phyloP scores from a whole-genome alignment of 92 coral and sea anemone genomes.

The Heteractis magnifica region DNA sequence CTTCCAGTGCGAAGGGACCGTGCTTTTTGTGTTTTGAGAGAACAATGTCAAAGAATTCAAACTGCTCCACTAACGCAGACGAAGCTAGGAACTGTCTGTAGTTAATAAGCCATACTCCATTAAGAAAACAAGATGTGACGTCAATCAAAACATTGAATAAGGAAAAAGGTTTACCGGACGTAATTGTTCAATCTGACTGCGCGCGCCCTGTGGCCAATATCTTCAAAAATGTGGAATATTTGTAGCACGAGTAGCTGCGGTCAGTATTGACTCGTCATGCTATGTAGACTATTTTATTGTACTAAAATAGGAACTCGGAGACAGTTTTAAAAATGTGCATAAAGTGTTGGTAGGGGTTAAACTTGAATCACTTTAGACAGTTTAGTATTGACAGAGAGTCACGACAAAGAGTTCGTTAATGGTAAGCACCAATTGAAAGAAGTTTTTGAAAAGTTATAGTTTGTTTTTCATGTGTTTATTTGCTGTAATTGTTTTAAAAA shows the following conservation, averaged over 20 bases:
- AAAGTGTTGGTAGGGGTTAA: not conserved
- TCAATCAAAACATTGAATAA: not conserved
- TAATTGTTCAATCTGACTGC: not conserved
- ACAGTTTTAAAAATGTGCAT: not conserved
- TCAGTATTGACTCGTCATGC: constrained; percentile 7
- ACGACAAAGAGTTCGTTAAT: not conserved
- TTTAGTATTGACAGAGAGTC: not conserved
- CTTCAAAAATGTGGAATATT: not conserved
- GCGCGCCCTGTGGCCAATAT: not conserved
- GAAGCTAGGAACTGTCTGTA: not conserved
- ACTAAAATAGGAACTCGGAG: not conserved
- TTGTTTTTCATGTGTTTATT: not conserved
- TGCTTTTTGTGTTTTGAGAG: not conserved
- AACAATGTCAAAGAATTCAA: not conserved
- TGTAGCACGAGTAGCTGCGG: not conserved
- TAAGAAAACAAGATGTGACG: not conserved
- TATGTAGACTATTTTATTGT: not conserved
- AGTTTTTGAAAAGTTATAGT: not conserved
- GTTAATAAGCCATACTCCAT: not conserved
- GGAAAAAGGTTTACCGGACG: not conserved
- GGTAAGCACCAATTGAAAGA: not conserved
- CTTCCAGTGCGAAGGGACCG: not conserved
- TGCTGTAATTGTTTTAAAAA: too few relatives aligned
- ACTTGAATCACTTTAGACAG: not conserved
- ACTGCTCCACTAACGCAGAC: not conserved